These are phyloP conservation scores for Chelonus insularis DNA, from an alignment of 1,140 invertebrate genomes.

Conservation along the genomic window DNA sequence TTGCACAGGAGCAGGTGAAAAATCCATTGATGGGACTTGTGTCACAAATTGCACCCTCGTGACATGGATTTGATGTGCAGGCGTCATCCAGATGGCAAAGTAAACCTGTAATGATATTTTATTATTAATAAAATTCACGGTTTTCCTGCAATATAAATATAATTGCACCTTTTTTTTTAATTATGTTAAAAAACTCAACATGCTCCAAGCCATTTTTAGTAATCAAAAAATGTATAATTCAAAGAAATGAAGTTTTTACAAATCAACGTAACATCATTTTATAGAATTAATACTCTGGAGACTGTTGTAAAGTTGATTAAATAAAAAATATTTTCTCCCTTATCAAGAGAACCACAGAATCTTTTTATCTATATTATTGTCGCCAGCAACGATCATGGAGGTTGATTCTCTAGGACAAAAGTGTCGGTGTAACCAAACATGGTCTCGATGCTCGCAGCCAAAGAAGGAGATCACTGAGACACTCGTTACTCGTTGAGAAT, in stretches of 20 bases:
- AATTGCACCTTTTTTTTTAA: too few species aligned
- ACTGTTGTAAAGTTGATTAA: too few species aligned
- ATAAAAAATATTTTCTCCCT: too few species aligned
- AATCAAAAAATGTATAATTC: too few species aligned
- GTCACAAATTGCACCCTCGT: constrained; percentile 90
- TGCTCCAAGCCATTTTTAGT: too few species aligned
- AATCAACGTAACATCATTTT: too few species aligned
- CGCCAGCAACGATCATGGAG: constrained; percentile 22
- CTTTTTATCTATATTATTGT: constrained; percentile 17
- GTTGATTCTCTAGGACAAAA: constrained; percentile 38
- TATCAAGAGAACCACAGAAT: too few species aligned
- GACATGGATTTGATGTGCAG: constrained; percentile 95
- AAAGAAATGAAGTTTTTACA: too few species aligned
- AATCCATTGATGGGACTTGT: constrained; percentile 94
- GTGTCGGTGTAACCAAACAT: constrained; percentile 32
- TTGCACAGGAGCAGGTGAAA: constrained; percentile 90
- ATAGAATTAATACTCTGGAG: too few species aligned
- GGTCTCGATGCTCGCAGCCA: constrained; percentile 37
- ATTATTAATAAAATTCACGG: too few species aligned
- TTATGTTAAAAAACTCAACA: too few species aligned
- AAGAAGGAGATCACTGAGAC: constrained; percentile 48
- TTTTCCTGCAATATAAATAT: too few species aligned
- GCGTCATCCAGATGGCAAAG: constrained; percentile 96
- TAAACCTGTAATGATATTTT: constrained; percentile 64
- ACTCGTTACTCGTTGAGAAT: not conserved